These are phyloP conservation scores for Nipponia nippon DNA, from an alignment of 2,113 vertebrate species.

Conservation along the genomic window DNA sequence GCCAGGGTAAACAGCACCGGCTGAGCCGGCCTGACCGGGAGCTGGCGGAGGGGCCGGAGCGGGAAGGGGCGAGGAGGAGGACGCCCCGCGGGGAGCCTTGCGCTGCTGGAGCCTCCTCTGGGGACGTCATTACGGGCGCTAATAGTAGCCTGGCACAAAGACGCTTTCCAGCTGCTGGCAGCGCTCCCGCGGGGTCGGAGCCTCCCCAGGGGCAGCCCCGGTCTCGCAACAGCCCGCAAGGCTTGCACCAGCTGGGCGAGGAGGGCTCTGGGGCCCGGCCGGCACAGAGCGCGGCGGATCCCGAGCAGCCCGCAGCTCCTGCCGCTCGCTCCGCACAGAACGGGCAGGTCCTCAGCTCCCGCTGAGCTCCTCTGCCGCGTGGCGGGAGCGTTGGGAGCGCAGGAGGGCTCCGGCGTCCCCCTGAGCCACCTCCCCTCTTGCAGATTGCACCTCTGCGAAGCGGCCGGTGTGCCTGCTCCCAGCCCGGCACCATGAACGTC, in stretches of 20 bases:
- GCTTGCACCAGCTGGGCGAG: conserved; percentile 71
- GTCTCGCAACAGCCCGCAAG: conserved; percentile 62
- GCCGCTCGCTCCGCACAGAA: rapidly evolving
- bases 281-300: rapidly evolving
- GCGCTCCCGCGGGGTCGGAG: background rate
- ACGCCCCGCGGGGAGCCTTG: background rate
- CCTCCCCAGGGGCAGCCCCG: background rate
- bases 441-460: background rate
- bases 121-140: conserved; percentile 69
- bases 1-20: background rate
- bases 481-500: conserved; percentile 81
- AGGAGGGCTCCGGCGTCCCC: rapidly evolving
- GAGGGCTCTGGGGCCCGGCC: background rate
- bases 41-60: background rate
- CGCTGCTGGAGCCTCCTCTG: background rate
- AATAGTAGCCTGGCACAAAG: conserved; percentile 46
- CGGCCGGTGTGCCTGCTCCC: background rate
- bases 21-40: background rate
- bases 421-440: rapidly evolving
- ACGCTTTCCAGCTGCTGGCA: conserved; percentile 59
- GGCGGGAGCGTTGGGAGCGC: background rate
- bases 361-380: rapidly evolving
- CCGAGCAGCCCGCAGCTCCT: background rate
- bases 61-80: background rate
- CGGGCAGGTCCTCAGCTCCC: background rate